Conservation (phyloP, 1,140 invertebrate genomes). For the Onthophagus taurus region DNA sequence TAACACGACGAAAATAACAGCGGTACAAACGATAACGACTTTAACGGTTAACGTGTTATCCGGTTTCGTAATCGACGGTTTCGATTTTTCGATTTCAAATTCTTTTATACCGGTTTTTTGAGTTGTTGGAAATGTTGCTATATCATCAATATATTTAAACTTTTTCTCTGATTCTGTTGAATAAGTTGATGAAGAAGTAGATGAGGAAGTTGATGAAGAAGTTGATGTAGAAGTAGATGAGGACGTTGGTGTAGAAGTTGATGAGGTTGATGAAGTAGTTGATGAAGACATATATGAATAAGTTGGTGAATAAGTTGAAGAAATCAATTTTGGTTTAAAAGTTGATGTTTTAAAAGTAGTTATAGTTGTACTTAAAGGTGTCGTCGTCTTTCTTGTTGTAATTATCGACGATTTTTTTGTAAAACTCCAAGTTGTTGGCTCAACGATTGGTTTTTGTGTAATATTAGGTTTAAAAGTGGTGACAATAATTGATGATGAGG, state of each 20-base stretch:
- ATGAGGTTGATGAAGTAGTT: neutral
- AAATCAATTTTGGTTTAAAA: too few relatives aligned
- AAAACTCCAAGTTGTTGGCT: neutral
- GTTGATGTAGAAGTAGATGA: neutral
- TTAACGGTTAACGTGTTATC: too few relatives aligned
- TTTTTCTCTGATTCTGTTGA: too few relatives aligned
- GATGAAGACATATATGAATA: too few relatives aligned
- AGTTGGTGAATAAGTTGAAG: too few relatives aligned
- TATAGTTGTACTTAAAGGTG: slow-evolving; percentile 1
- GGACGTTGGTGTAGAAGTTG: neutral
- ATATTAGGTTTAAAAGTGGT: too few relatives aligned
- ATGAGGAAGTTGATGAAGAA: neutral
- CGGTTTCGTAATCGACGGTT: slow-evolving; percentile 3
- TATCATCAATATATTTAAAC: slow-evolving; percentile 7
- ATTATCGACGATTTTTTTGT: neutral
- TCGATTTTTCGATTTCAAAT: too few relatives aligned
- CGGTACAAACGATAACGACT: too few relatives aligned
- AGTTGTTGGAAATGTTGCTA: neutral
- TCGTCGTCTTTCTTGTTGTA: slow-evolving; percentile 9
- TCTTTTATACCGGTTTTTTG: slow-evolving; percentile 6
- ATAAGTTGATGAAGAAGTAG: too few relatives aligned
- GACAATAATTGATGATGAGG: too few relatives aligned
- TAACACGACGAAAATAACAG: too few relatives aligned
- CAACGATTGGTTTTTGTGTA: neutral
- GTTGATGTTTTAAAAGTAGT: too few relatives aligned